These are phyloP conservation scores for Limnothrissa miodon DNA, from an alignment of 2,113 vertebrate species.

Conservation along the genomic window DNA sequence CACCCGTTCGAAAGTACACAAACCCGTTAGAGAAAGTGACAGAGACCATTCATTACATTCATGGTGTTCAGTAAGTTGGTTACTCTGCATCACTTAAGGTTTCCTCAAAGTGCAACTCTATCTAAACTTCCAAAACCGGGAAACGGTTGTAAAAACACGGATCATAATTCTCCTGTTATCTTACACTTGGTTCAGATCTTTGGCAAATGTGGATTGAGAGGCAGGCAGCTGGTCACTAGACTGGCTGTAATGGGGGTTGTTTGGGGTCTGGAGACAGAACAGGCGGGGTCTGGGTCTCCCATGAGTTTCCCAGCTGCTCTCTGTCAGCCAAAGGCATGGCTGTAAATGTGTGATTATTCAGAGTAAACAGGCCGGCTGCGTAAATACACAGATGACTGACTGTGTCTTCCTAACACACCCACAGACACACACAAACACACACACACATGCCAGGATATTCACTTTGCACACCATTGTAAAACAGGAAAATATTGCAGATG, in stretches of 20 bases:
- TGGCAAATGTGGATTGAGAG: neutral
- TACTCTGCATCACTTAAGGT: neutral
- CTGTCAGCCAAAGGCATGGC: conserved; percentile 1
- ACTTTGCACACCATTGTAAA: neutral
- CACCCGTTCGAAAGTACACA: neutral
- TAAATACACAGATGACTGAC: neutral
- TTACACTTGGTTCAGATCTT: neutral
- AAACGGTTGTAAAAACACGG: neutral
- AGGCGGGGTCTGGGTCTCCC: neutral
- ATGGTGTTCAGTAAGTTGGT: neutral
- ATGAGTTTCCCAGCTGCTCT: conserved; percentile 28
- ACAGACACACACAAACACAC: conserved; percentile 1
- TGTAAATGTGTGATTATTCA: conserved; percentile 13
- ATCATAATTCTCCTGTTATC: neutral
- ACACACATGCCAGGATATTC: neutral
- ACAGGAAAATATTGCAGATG: neutral
- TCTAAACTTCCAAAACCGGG: neutral
- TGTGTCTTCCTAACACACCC: neutral
- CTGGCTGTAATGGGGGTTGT: neutral
- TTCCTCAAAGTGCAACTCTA: neutral
- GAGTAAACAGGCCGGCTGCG: conserved; percentile 12
- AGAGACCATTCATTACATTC: neutral
- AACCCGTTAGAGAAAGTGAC: neutral
- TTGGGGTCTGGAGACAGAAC: neutral
- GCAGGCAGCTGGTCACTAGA: neutral